Base-by-base conservation (phyloP, 2,888 invertebrate genomes). In the Protonemura montana region DNA sequence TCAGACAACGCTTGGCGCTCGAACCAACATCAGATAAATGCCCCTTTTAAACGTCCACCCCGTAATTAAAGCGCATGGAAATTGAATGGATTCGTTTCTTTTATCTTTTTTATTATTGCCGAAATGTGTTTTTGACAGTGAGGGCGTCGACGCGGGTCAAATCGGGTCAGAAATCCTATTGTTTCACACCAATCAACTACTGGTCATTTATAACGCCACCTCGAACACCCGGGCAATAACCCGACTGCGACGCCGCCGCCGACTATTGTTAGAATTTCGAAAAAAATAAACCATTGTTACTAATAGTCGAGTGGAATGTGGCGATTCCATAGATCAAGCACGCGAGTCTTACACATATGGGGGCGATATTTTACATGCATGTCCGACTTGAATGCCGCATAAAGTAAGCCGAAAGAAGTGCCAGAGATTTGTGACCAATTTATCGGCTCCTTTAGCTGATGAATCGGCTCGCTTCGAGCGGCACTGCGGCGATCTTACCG, bases 401-500 rank as follows among this genome's bases (percentile, higher is more conserved):
- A 59, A 59, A 59, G 59, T 59, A 13, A 59, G 59, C 13, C 59
- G 59, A 59, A 13, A 3, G 6, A 13, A 59, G 59, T 13, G 59
- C 59, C 59, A 59, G 59, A 59, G 59, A 59, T 59, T 59, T 59
- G 59, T 59, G 59, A 16, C 59, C 59, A 59, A 59, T 59, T 59
- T 59, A 59, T 59, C 59, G 59, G 59, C 59, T 21, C 1, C 59
- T 10, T 59, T 10, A 2, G 59, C 59, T 59, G 59, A 59, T 59
- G 59, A 21, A 59, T 59, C 21, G 59, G 59, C 59, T 13, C 13
- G 59, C 59, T 59, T 13, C 6, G 59, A 59, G 59, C 59, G 59
- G 59, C 59, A 21, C 59, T 10, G 59, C 59, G 59, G 59, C 59
- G 59, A 59, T 59, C 59, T 59, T 59, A 16, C 16, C 7, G 59